phyloP scores from a whole-genome alignment of 2,797 vertebrate genomes.

The Jordanella pulchra region DNA sequence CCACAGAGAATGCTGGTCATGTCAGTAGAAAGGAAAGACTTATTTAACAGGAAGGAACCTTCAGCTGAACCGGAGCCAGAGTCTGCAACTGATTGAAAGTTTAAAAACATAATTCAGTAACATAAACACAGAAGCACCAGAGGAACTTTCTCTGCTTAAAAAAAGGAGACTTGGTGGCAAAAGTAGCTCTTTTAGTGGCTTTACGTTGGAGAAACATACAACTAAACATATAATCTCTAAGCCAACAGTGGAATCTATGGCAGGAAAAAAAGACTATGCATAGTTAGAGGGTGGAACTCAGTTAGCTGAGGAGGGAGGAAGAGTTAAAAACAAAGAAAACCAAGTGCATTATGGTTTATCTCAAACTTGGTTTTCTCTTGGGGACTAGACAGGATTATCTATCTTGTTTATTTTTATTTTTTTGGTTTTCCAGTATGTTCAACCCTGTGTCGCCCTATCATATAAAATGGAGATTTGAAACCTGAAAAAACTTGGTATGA shows the following conservation, averaged over 20 bases:
- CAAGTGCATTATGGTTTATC: no score
- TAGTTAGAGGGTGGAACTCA: no score
- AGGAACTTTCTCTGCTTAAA: neutral
- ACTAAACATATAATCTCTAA: no score
- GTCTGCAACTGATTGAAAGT: neutral
- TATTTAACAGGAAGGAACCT: neutral
- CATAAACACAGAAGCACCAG: neutral
- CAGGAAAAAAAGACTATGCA: no score
- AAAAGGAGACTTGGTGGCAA: neutral
- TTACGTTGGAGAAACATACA: no score
- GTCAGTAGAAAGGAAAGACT: neutral
- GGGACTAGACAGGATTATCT: constrained; percentile 7
- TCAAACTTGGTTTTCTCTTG: no score
- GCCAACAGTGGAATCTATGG: no score
- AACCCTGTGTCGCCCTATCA: neutral
- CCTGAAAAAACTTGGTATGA: neutral
- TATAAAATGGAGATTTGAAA: neutral
- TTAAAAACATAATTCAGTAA: neutral
- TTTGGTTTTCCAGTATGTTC: neutral
- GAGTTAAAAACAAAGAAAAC: no score
- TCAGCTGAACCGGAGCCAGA: neutral
- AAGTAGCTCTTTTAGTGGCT: no score
- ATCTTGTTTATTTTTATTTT: neutral
- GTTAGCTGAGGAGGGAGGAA: no score
- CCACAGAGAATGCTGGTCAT: neutral